Evolutionary conservation across 2,888 invertebrate species (phyloP).

Genomic region (Eilema sororculum): DNA sequence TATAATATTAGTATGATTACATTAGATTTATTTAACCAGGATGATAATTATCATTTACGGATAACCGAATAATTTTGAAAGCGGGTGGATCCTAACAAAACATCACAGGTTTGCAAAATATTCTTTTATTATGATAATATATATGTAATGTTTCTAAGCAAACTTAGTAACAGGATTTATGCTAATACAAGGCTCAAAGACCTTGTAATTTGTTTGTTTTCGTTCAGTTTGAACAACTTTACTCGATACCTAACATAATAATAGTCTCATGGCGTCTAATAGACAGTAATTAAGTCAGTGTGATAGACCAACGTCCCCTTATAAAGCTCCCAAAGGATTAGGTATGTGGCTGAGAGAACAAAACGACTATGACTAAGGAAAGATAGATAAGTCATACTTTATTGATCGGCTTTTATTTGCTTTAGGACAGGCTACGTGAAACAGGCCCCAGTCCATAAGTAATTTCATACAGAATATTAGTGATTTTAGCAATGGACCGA

Average conservation of each 20-base stretch:
- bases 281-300: background rate
- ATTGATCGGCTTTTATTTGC: no score
- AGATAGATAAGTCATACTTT: background rate
- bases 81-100: background rate
- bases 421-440: no score
- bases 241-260: background rate
- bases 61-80: background rate
- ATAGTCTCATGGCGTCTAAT: background rate
- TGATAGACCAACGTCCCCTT: background rate
- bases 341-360: background rate
- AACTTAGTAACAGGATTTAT: background rate
- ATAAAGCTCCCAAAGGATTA: background rate
- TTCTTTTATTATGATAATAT: no score
- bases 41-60: no score
- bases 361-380: background rate
- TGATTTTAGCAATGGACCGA: no score
- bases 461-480: no score
- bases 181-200: background rate
- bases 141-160: background rate
- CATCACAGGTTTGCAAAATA: background rate
- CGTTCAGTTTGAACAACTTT: background rate
- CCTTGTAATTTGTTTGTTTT: constrained; percentile 1
- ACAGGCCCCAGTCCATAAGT: no score
- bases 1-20: no score
- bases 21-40: no score